phyloP scores from a whole-genome alignment of 2,797 vertebrate species.

The Eulemur rubriventer region DNA sequence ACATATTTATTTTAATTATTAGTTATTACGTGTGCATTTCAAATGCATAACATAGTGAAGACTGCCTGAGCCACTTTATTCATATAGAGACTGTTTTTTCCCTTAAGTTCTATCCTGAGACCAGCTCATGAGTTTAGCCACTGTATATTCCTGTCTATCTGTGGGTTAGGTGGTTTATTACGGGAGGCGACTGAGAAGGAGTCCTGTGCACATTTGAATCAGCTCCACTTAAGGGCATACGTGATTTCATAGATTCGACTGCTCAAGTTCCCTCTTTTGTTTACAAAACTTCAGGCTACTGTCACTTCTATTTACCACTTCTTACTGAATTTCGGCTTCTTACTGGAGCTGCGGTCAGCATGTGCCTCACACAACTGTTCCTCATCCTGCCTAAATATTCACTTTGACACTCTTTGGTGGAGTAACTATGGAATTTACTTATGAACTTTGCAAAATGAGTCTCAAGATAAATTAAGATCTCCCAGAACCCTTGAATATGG shows the following conservation, averaged over 20 bases:
- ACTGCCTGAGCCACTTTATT: not conserved
- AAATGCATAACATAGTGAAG: not conserved
- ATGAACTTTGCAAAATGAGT: constrained; percentile 42
- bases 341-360: constrained; percentile 22
- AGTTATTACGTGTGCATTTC: not conserved
- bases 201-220: not conserved
- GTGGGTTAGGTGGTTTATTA: not conserved
- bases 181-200: not conserved
- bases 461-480: constrained; percentile 1
- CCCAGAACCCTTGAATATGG: not conserved
- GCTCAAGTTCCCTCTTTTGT: not conserved
- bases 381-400: constrained; percentile 35
- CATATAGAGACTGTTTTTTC: not conserved
- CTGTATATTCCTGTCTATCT: not conserved
- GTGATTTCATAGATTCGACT: not conserved
- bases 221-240: not conserved
- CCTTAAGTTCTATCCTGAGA: not conserved
- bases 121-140: not conserved
- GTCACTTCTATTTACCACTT: not conserved
- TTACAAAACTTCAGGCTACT: not conserved
- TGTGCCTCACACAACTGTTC: constrained; percentile 30
- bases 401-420: constrained; percentile 29
- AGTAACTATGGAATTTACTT: constrained; percentile 55
- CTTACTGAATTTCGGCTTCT: not conserved
- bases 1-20: not conserved